Conservation (phyloP, 2,888 invertebrate genomes). For the Sphecodes monilicornis region DNA sequence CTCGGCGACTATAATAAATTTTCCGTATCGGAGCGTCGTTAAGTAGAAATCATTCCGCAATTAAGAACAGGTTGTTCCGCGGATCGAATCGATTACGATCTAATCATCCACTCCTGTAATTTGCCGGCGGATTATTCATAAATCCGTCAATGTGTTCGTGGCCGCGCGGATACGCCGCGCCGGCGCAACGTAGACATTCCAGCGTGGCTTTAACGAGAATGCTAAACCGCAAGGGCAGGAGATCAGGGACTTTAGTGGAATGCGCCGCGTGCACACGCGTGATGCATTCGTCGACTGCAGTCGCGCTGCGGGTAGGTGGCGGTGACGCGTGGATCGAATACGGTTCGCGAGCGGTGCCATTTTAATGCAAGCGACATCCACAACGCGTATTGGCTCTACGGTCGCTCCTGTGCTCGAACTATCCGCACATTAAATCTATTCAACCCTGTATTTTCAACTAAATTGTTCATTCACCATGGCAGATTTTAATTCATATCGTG, state of each 20-base stretch:
- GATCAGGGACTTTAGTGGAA: conserved; percentile 68
- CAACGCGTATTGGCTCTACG: neutral
- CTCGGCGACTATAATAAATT: conserved; percentile 39
- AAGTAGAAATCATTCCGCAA: conserved; percentile 42
- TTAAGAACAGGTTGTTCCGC: conserved; percentile 54
- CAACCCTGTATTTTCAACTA: neutral
- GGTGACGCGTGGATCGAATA: conserved; percentile 40
- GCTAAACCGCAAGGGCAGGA: conserved; percentile 64
- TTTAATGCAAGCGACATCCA: conserved; percentile 29
- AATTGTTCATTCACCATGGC: neutral
- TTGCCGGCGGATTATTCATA: conserved; percentile 57
- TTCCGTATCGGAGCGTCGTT: conserved; percentile 31
- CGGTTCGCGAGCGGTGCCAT: conserved; percentile 38
- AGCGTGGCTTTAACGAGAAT: conserved; percentile 60
- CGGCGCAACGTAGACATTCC: conserved; percentile 43
- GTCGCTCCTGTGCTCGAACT: neutral
- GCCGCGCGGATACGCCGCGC: conserved; percentile 5
- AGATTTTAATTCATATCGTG: too few species aligned
- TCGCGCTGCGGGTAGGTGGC: conserved; percentile 50
- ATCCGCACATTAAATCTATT: neutral
- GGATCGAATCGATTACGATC: conserved; percentile 55
- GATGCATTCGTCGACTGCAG: conserved; percentile 53
- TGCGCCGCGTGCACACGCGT: conserved; percentile 49
- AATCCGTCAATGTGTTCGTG: conserved; percentile 32
- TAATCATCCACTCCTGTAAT: conserved; percentile 44